Evolutionary conservation across 2,888 invertebrate species (phyloP), one percentile per base, ranked within the genome.

Genomic region (Caenorhabditis imperialis): DNA sequence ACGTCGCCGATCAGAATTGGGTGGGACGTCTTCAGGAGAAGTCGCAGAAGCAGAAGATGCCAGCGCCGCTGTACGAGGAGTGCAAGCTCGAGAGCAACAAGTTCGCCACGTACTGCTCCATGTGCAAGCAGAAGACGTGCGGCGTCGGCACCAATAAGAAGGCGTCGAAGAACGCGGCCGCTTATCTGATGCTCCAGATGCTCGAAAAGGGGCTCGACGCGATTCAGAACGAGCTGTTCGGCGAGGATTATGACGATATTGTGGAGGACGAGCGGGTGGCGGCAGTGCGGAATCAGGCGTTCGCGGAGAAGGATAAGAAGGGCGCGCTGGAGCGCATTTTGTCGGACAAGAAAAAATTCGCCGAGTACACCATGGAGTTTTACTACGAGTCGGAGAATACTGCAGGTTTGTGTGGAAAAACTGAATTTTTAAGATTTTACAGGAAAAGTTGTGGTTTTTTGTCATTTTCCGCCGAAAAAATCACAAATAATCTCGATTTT

Each of bases 101-200:
- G 82, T 98, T 97, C 88, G 94, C 95, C 0, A 95, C 96, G 86
- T 92, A 93, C 3, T 96, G 97, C 88, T 93, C 93, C 60, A 50
- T 81, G 30, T 38, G 47, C n/a, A 48, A 65, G 2, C 30, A 58
- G 37, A 42, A 57, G 40, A 75, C 74, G 6, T 16, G 45, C 88
- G 90, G 89, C 27, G 81, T 85, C 57, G 96, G 96, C 16, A 95
- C 96, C 88, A 96, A 95, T 55, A 98, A 98, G 91, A 97, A 97
- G 89, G 91, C 95, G 54, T 96, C 97, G 3, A 98, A 98, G 89
- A 91, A 96, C n/a, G 92, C 94, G 88, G 96, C 97, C 0, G 97
- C 97, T 2, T 93, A 94, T 88, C 93, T 94, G 89, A 95, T 97
- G 95, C 80, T 90, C 75, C 86, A 70, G 25, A 33, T 50, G 6